Evolutionary conservation across 2,113 vertebrate species (phyloP), one percentile per base, ranked within the genome.

Genomic region (Ardeotis arabs): DNA sequence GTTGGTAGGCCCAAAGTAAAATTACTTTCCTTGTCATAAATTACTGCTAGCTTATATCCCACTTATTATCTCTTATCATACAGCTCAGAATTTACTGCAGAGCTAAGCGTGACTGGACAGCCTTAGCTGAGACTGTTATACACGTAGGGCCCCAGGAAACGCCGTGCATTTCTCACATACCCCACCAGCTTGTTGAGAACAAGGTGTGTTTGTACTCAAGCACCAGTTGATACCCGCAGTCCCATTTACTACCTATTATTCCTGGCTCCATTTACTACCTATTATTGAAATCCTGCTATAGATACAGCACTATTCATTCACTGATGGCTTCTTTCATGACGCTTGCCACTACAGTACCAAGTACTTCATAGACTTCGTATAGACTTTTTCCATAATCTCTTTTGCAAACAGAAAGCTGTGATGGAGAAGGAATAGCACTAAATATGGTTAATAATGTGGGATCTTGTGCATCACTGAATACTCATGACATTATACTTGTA

Each of bases 111-210:
- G n/a, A 31, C 0, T 9, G 15, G 27, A 29, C 39, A 69, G n/a
- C 50, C 9, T 24, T 27, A n/a, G 55, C 44, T 0, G 0, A 81
- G 53, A 31, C 27, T 10, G 33, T 45, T 41, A 14, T 0, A 28
- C 20, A 22, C 1, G 5, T 0, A 37, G 50, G 49, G 41, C 41
- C 41, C 14, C 41, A 44, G 41, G 41, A 44, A 44, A 44, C 41
- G 41, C 41, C 15, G 41, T 44, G 41, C 41, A 44, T 45, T 50
- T 64, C 67, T 35, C 53, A 79, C 60, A 16, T 9, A 49, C 3
- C 5, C 41, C 37, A 13, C 25, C 2, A 0, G 10, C 33, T 62
- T 47, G 21, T 17, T 31, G 17, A 44, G 41, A 70, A 27, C 25
- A 41, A 79, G 35, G 10, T 44, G 31, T 39, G 14, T 41, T 79